A percentile compares a stretch with the other conserved stretches of the same genome.
Conservation (phyloP, 1,140 invertebrate species). For the Bombus vancouverensis region DNA sequence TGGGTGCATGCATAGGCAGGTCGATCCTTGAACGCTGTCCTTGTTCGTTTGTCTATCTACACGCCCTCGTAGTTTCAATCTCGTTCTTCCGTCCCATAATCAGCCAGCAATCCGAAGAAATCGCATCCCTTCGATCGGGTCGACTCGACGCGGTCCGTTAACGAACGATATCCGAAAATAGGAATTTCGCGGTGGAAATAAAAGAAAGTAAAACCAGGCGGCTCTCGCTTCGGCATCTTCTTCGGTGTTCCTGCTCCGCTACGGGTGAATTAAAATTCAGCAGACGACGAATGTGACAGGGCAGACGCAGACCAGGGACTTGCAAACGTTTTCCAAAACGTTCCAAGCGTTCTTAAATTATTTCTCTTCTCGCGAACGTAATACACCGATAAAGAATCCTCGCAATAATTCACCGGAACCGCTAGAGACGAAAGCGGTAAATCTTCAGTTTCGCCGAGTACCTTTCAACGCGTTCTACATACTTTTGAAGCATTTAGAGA, state of each 20-base stretch:
- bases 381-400: background rate
- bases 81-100: constrained; percentile 17
- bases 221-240: too few relatives aligned
- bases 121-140: background rate
- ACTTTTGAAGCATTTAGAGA: background rate
- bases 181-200: background rate
- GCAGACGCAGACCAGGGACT: background rate
- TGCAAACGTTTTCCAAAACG: background rate
- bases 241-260: background rate
- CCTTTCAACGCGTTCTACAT: background rate
- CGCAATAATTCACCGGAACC: background rate
- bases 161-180: background rate
- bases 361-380: background rate
- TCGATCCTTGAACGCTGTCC: constrained; percentile 25
- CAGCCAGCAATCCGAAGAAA: background rate
- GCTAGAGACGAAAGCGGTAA: background rate
- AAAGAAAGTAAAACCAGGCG: background rate
- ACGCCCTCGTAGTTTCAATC: constrained; percentile 1
- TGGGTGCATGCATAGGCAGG: background rate
- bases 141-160: background rate
- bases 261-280: background rate
- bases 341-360: background rate
- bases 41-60: constrained; percentile 20
- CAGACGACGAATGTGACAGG: background rate
- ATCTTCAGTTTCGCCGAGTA: background rate